These are phyloP conservation scores for Pampus argenteus DNA, from an alignment of 2,797 vertebrate species.

Conservation along the genomic window DNA sequence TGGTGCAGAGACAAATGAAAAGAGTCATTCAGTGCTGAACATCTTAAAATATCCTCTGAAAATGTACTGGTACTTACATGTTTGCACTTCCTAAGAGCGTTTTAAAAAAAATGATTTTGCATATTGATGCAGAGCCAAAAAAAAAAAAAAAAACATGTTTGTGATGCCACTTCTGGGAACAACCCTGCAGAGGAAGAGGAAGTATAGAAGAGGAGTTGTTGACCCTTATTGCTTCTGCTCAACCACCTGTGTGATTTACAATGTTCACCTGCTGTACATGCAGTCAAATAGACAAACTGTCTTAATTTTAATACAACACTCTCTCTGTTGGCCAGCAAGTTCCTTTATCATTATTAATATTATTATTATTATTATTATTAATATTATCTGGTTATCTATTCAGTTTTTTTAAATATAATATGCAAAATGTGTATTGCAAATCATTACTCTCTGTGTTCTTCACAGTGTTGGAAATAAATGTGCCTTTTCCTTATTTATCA, in stretches of 20 bases:
- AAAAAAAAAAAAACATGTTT: neutral
- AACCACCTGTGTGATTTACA: neutral
- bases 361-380: too few relatives aligned
- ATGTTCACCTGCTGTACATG: neutral
- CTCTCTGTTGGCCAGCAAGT: neutral
- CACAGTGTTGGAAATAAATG: neutral
- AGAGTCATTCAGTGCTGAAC: too few relatives aligned
- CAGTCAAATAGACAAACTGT: constrained; percentile 6
- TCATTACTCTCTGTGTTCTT: neutral
- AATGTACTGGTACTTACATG: neutral
- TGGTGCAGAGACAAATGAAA: too few relatives aligned
- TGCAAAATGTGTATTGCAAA: neutral
- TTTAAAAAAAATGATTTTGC: neutral
- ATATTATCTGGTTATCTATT: neutral
- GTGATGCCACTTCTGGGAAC: constrained; percentile 48
- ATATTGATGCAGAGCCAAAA: neutral
- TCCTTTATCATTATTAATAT: too few relatives aligned
- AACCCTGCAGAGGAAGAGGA: constrained; percentile 44
- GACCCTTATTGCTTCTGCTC: neutral
- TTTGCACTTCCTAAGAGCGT: neutral
- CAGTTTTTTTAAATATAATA: neutral
- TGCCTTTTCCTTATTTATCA: neutral
- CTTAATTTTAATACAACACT: constrained; percentile 2
- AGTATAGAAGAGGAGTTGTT: constrained; percentile 25
- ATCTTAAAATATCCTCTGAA: too few relatives aligned